Base-by-base conservation (phyloP, 2,888 invertebrate genomes). In the Troglohyphantes excavatus region DNA sequence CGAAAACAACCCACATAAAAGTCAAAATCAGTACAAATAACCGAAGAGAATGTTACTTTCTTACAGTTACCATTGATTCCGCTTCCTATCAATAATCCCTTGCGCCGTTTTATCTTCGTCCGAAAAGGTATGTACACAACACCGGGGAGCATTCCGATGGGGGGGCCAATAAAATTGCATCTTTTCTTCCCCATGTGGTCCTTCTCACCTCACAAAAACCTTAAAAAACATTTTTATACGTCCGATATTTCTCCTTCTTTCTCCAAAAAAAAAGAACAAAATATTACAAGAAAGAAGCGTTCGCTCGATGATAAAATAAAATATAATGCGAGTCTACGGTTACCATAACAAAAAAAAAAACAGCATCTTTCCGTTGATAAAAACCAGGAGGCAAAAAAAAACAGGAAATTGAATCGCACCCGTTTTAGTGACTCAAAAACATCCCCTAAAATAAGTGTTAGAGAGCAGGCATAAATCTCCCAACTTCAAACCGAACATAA, bases 401-500 rank as follows among this genome's bases (percentile, higher is more conserved):
- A 46, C 23, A 46, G 82, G 82, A 89, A 86, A 89, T 89, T 76
- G 75, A 89, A 82, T 89, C 82, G 75, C 46, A n/a, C 63, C 26
- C 82, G 29, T 76, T 76, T 76, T 82, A 82, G 82, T 78, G 70
- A 70, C 76, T 86, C 70, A 76, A 88, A 85, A 82, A 87, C 79
- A 75, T 88, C 81, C 81, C 33, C 59, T 79, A 81, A 82, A 89
- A 82, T 82, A 82, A 82, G 76, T 86, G 76, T 76, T 68, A 82
- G 75, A 68, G 29, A 78, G 53, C 53, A 11, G 76, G 68, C 61
- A 89, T 89, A 89, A 89, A 89, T 89, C 88, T 89, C n/a, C 65
- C 61, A 76, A 76, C 82, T 76, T 59, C 82, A 76, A 83, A 61
- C 70, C 46, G 68, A 89, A 82, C 88, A 75, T 89, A 83, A 82